Evolutionary conservation across 2,113 vertebrate genomes (phyloP), one percentile per base, ranked within the genome.

Genomic region (Micromys minutus): DNA sequence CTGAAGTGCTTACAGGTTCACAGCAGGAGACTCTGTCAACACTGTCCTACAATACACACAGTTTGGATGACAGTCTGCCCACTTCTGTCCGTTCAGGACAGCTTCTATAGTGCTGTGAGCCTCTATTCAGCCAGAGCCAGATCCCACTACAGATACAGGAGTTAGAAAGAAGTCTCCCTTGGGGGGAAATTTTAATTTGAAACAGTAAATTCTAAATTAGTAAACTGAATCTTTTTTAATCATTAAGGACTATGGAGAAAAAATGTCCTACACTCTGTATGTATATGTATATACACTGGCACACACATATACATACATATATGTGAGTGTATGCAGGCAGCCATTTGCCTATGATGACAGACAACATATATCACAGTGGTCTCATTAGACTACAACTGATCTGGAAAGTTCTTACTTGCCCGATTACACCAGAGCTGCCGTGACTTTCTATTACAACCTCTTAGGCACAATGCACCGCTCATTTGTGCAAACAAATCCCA

Each of bases 151-250:
- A 11, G 94, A 91, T 8, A 36, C 6, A 85, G 55, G 80, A 85
- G 52, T 29, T 22, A 93, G 86, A 86, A 34, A 61, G 81, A 36
- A 83, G 36, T 59, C 17, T 52, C 8, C 39, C 13, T 4, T 80
- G 29, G 79, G 4, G 2, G 13, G 65, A 89, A 91, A 36, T 10
- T 89, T 88, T 39, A 76, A 81, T 71, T 95, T 81, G 7, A 57
- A 92, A 96, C 96, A 96, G 22, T 65, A 92, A 97, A 92, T 86
- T 74, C 91, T 93, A 90, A 96, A 72, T 86, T 65, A 74, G 74
- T 72, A 50, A 88, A 93, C 39, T 19, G 57, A 52, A 16, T 47
- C 55, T 80, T 71, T 92, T 94, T 90, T 93, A 79, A 89, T 75
- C 7, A 65, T 69, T 39, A 87, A 72, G 42, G 13, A 65, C 29